These are phyloP conservation scores for Cheilosia pagana DNA, from an alignment of 2,888 invertebrate species.

Conservation along the genomic window DNA sequence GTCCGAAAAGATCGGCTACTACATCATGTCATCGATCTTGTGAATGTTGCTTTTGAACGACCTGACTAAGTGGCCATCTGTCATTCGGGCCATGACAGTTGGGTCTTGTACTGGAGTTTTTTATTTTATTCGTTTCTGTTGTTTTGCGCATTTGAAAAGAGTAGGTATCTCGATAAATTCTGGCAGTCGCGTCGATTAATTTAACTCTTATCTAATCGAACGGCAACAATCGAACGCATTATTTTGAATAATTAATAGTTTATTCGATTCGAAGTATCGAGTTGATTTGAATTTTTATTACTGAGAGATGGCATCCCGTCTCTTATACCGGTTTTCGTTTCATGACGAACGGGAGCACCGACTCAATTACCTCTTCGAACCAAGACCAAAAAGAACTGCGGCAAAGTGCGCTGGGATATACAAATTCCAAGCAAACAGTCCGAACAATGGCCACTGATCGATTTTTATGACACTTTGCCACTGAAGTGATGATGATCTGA, in stretches of 20 bases:
- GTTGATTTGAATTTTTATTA: slow-evolving; percentile 69
- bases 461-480: slow-evolving; percentile 69
- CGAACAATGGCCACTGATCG: slow-evolving; percentile 68
- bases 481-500: slow-evolving; percentile 61
- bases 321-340: slow-evolving; percentile 35
- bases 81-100: slow-evolving; percentile 55
- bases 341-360: slow-evolving; percentile 50
- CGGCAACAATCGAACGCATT: slow-evolving; percentile 61
- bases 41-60: slow-evolving; percentile 69
- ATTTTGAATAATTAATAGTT: slow-evolving; percentile 67
- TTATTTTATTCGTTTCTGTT: too few relatives aligned
- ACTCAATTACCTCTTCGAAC: neutral
- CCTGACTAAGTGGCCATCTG: slow-evolving; percentile 56
- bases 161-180: slow-evolving; percentile 52
- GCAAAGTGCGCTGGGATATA: neutral
- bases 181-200: neutral
- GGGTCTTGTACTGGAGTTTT: slow-evolving; percentile 21
- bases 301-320: slow-evolving; percentile 31
- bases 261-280: slow-evolving; percentile 51
- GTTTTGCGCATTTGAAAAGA: slow-evolving; percentile 15
- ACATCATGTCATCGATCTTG: slow-evolving; percentile 68
- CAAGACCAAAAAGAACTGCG: neutral
- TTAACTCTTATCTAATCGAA: slow-evolving; percentile 44
- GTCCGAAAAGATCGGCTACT: slow-evolving; percentile 63
- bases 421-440: slow-evolving; percentile 45